Evolutionary conservation across 2,797 vertebrate genomes (phyloP).

Genomic region (Sebastes jordani): DNA sequence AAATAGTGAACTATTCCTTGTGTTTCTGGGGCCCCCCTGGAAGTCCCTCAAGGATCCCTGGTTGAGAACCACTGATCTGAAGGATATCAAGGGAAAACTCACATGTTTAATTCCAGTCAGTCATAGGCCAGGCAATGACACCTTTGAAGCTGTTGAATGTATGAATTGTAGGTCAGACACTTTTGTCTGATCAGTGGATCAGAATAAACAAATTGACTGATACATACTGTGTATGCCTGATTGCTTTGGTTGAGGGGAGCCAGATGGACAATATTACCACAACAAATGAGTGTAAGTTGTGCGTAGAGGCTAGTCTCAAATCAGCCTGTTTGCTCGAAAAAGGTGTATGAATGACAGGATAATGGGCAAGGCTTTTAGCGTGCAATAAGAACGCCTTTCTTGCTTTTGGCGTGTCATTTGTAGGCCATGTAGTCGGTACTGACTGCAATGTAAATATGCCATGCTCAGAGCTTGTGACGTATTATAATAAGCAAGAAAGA

Average conservation of each 20-base stretch:
- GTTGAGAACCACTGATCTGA: background rate
- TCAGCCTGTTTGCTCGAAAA: too few species aligned
- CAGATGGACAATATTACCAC: background rate
- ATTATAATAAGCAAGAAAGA: too few species aligned
- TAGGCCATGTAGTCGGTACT: too few species aligned
- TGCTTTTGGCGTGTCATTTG: too few species aligned
- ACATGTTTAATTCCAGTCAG: background rate
- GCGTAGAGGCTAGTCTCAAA: background rate
- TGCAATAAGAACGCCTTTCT: too few species aligned
- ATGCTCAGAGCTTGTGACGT: too few species aligned
- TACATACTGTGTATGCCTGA: background rate
- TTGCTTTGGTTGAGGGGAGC: background rate
- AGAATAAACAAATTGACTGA: background rate
- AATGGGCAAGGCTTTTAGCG: too few species aligned
- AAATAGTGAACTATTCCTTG: too few species aligned
- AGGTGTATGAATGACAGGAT: too few species aligned
- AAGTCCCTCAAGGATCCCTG: too few species aligned
- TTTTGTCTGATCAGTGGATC: constrained; percentile 5
- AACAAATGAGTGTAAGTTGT: background rate
- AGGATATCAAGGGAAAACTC: background rate
- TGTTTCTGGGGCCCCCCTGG: too few species aligned
- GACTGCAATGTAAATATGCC: too few species aligned
- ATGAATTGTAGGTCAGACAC: background rate
- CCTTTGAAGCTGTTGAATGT: background rate
- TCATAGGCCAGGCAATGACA: background rate